These are phyloP conservation scores for Pteruthius melanotis DNA, from an alignment of 2,113 vertebrate species.

Conservation along the genomic window DNA sequence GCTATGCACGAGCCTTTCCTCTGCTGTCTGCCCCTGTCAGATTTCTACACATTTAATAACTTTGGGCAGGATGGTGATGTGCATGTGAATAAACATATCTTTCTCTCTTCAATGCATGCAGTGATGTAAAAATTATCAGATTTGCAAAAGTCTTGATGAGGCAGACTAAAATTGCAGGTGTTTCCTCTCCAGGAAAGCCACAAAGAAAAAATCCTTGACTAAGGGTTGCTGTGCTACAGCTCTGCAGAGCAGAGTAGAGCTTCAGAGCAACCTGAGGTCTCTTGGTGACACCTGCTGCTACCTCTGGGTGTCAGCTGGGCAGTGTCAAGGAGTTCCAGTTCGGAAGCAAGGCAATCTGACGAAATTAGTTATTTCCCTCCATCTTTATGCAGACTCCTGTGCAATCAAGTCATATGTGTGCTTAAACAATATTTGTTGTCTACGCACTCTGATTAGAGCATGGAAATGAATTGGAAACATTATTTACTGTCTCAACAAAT, in stretches of 20 bases:
- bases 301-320: background rate
- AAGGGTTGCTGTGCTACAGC: background rate
- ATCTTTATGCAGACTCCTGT: background rate
- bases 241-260: background rate
- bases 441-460: background rate
- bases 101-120: slow-evolving; percentile 28
- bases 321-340: background rate
- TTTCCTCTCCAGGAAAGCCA: background rate
- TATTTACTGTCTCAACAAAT: background rate
- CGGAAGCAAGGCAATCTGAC: background rate
- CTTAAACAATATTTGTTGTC: background rate
- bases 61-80: slow-evolving; percentile 21
- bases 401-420: background rate
- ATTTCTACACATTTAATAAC: slow-evolving; percentile 7
- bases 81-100: slow-evolving; percentile 48
- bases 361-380: background rate
- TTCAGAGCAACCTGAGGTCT: background rate
- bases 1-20: slow-evolving; percentile 31
- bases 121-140: background rate
- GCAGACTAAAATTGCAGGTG: background rate
- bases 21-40: background rate
- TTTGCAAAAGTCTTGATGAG: slow-evolving; percentile 38
- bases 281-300: background rate
- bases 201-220: background rate
- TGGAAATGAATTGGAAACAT: background rate